Evolutionary conservation across 2,113 vertebrate genomes (phyloP).

Genomic region (Microcebus ravelobensis): DNA sequence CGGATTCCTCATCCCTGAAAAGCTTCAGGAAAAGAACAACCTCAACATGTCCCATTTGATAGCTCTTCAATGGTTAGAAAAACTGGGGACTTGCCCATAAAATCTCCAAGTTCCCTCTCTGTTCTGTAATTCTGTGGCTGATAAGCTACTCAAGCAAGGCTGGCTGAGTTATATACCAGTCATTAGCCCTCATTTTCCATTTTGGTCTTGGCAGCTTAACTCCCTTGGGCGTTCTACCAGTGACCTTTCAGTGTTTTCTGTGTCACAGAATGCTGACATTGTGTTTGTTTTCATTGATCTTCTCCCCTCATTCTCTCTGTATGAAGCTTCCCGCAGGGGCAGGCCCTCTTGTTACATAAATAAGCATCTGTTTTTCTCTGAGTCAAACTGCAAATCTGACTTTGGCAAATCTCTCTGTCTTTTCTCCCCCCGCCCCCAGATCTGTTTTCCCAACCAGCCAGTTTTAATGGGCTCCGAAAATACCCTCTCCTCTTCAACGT

Average conservation of each 20-base stretch:
- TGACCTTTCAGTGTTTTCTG: not conserved
- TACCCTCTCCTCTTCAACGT: conserved; percentile 97
- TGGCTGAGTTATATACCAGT: not conserved
- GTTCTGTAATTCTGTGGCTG: not conserved
- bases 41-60: not conserved
- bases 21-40: not conserved
- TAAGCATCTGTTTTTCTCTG: conserved; percentile 22
- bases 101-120: not conserved
- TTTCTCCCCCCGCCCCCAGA: conserved; percentile 85
- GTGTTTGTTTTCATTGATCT: not conserved
- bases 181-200: not conserved
- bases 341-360: not conserved
- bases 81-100: not conserved
- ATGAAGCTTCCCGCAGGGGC: not conserved
- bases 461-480: conserved; percentile 87
- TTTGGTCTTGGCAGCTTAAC: not conserved
- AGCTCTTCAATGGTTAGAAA: not conserved
- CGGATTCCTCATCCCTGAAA: not conserved
- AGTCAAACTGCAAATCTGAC: not conserved
- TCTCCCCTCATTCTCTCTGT: not conserved
- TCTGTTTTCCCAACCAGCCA: conserved; percentile 86
- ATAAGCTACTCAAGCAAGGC: not conserved
- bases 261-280: not conserved
- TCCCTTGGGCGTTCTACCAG: not conserved
- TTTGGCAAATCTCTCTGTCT: not conserved